Percentiles rank a stretch among this genome's conserved stretches.
These are phyloP conservation scores for Notamacropus eugenii DNA, from an alignment of 2,797 vertebrate genomes.

Conservation along the genomic window DNA sequence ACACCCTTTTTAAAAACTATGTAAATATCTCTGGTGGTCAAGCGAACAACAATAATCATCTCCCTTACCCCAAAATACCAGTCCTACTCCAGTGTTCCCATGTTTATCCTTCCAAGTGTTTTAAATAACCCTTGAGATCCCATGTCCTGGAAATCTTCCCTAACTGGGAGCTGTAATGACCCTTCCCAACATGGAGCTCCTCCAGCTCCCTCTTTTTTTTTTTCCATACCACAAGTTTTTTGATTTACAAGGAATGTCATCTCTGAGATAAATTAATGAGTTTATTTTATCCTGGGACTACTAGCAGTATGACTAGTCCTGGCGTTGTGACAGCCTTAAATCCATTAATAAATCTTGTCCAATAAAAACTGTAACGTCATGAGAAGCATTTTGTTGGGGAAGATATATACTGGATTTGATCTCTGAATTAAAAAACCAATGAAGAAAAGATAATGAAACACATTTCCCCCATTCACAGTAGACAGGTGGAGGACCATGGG, in stretches of 20 bases:
- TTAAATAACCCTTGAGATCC: not conserved
- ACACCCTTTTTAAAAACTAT: not conserved
- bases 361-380: not conserved
- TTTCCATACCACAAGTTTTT: not conserved
- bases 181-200: not conserved
- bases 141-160: not conserved
- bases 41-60: not conserved
- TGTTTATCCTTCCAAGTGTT: not conserved
- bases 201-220: not conserved
- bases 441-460: not conserved
- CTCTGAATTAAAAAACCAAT: not conserved
- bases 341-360: not conserved
- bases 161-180: not conserved
- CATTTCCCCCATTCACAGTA: not conserved
- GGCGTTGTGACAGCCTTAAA: not conserved
- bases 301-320: not conserved
- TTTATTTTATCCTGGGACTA: not conserved
- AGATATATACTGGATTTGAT: not conserved
- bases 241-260: not conserved
- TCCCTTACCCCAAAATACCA: not conserved
- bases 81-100: not conserved
- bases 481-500: not conserved
- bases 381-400: not conserved
- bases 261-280: not conserved
- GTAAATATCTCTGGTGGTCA: not conserved